Conservation (phyloP, 2,888 invertebrate species). For the Sarcophaga carnaria region DNA sequence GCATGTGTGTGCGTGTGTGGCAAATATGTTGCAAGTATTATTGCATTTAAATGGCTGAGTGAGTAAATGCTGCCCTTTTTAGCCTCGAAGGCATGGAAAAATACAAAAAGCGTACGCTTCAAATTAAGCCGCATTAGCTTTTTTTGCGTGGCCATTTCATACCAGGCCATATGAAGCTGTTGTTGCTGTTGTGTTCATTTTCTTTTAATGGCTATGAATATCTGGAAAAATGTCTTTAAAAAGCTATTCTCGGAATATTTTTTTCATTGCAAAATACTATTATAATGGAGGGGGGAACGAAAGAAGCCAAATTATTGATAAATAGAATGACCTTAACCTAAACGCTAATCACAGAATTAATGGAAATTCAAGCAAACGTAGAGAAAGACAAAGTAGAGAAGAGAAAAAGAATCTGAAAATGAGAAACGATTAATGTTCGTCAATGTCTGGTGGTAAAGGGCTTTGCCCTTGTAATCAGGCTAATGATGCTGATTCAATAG, state of each 20-base stretch:
- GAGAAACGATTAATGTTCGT: background rate
- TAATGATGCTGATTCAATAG: no score
- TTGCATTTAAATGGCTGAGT: background rate
- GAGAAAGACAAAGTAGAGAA: background rate
- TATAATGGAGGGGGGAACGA: background rate
- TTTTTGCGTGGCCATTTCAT: background rate
- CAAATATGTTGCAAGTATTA: background rate
- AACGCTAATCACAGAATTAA: constrained; percentile 59
- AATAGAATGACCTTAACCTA: constrained; percentile 60
- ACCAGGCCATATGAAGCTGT: constrained; percentile 7
- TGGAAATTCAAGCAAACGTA: background rate
- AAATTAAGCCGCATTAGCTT: constrained; percentile 30
- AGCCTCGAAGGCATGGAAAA: constrained; percentile 8
- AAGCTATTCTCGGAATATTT: background rate
- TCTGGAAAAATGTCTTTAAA: constrained; percentile 7
- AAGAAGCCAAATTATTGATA: background rate
- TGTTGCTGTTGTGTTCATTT: constrained; percentile 35
- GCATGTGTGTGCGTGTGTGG: background rate
- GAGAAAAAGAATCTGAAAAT: background rate
- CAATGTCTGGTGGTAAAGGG: no score
- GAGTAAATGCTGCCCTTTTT: constrained; percentile 41
- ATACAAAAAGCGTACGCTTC: constrained; percentile 4
- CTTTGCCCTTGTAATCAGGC: background rate
- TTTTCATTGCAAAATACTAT: constrained; percentile 8
- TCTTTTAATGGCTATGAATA: constrained; percentile 57